phyloP scores from a whole-genome alignment of 1,140 invertebrate genomes.

The Eurosta solidaginis region DNA sequence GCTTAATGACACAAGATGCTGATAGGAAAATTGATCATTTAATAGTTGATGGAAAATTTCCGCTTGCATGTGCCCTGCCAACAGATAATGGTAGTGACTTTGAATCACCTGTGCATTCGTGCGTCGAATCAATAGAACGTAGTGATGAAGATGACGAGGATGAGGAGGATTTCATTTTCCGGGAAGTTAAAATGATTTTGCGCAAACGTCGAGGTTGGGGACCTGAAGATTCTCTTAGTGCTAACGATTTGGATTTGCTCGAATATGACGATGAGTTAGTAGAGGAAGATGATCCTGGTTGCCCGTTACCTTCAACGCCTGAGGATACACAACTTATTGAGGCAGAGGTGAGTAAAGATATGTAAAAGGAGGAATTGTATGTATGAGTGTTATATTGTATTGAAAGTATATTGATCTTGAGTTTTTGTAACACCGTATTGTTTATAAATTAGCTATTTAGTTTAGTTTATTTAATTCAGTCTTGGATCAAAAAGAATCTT shows the following conservation, averaged over 20 bases:
- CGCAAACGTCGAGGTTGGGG: constrained; percentile 55
- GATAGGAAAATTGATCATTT: neutral
- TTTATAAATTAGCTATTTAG: too few species aligned
- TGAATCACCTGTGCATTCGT: constrained; percentile 42
- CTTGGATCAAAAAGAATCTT: too few species aligned
- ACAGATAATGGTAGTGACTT: constrained; percentile 19
- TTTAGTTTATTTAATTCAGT: too few species aligned
- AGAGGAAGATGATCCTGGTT: constrained; percentile 79
- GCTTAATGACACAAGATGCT: neutral
- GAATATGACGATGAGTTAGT: constrained; percentile 61
- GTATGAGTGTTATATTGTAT: neutral
- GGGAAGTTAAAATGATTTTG: constrained; percentile 55
- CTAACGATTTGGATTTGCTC: constrained; percentile 47
- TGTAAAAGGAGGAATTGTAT: neutral
- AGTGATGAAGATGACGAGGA: constrained; percentile 48
- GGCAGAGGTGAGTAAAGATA: constrained; percentile 65
- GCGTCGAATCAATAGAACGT: constrained; percentile 38
- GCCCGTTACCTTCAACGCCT: constrained; percentile 83
- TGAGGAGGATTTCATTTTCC: constrained; percentile 41
- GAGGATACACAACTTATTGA: constrained; percentile 82
- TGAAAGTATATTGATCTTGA: neutral
- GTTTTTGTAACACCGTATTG: too few species aligned
- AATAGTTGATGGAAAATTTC: too few species aligned
- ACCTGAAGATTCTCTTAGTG: constrained; percentile 48
- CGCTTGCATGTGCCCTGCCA: neutral